A percentile compares a stretch with the other conserved stretches of the same genome.
Evolutionary conservation across 2,113 vertebrate species (phyloP).

Genomic region (Brevimyrus niger): DNA sequence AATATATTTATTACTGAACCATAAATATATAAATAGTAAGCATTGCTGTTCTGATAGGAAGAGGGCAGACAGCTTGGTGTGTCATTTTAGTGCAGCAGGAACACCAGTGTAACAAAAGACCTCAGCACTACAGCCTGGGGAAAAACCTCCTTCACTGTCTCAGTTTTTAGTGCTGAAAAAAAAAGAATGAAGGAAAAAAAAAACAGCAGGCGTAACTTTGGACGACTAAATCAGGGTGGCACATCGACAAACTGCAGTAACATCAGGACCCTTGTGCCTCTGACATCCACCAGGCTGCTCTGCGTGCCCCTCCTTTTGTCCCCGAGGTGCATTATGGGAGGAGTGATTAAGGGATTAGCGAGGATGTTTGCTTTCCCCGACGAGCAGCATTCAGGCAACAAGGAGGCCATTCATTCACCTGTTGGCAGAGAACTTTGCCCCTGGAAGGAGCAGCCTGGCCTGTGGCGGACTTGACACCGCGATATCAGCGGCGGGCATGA

Average conservation of each 20-base stretch:
- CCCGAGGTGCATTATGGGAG: slow-evolving; percentile 30
- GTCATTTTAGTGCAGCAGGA: slow-evolving; percentile 26
- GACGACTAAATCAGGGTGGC: not conserved
- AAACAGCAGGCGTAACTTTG: slow-evolving; percentile 23
- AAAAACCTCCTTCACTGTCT: slow-evolving; percentile 15
- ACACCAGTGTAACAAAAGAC: slow-evolving; percentile 8
- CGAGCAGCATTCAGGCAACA: slow-evolving; percentile 40
- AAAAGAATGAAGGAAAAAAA: too few relatives aligned
- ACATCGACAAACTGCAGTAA: not conserved
- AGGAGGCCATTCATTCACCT: slow-evolving; percentile 51
- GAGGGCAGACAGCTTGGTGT: slow-evolving; percentile 33
- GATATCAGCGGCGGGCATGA: slow-evolving; percentile 44
- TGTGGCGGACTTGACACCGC: slow-evolving; percentile 31
- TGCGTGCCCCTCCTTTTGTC: slow-evolving; percentile 22
- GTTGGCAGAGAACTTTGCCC: slow-evolving; percentile 48
- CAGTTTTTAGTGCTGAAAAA: slow-evolving; percentile 45
- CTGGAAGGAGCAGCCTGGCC: slow-evolving; percentile 29
- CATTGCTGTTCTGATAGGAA: slow-evolving; percentile 45
- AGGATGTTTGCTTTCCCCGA: slow-evolving; percentile 36
- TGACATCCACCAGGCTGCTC: not conserved
- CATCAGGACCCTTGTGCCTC: not conserved
- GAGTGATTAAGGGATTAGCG: slow-evolving; percentile 38
- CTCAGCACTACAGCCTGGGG: not conserved
- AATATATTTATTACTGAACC: slow-evolving; percentile 63
- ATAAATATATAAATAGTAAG: slow-evolving; percentile 69